A percentile compares a stretch with the other conserved stretches of the same genome.
These are phyloP conservation scores for Camelus dromedarius DNA, from an alignment of 2,113 vertebrate genomes.

Conservation along the genomic window DNA sequence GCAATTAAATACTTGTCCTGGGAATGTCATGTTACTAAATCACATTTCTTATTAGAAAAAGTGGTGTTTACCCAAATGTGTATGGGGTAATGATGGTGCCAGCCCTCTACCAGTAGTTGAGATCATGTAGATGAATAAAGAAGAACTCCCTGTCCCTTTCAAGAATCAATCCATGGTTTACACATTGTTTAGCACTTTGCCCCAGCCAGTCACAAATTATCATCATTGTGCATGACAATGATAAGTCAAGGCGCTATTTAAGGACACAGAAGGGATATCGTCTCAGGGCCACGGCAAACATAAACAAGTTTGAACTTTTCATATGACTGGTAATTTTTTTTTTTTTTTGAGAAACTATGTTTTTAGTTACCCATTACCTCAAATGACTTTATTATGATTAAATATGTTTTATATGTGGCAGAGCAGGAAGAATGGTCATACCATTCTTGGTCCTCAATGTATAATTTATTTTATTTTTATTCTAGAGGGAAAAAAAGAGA, in stretches of 20 bases:
- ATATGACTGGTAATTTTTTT: not conserved
- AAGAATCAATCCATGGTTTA: not conserved
- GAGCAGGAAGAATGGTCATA: not conserved
- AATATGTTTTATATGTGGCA: not conserved
- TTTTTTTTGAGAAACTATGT: not conserved
- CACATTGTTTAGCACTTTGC: not conserved
- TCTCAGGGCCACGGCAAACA: not conserved
- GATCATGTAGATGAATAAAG: not conserved
- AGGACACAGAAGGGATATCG: not conserved
- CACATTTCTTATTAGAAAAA: not conserved
- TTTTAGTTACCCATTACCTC: not conserved
- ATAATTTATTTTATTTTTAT: conserved; percentile 31
- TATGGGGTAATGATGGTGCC: not conserved
- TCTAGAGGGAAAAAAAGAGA: not conserved
- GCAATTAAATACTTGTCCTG: conserved; percentile 21
- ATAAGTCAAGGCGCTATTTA: not conserved
- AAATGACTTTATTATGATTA: not conserved
- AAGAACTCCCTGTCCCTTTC: not conserved
- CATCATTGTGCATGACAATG: not conserved
- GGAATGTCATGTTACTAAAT: not conserved
- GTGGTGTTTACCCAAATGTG: not conserved
- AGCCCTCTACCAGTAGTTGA: not conserved
- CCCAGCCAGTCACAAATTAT: not conserved
- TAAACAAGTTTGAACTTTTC: not conserved
- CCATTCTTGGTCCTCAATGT: not conserved